These are phyloP conservation scores for Corvus moneduloides DNA, from an alignment of 2,113 vertebrate genomes.

Conservation along the genomic window DNA sequence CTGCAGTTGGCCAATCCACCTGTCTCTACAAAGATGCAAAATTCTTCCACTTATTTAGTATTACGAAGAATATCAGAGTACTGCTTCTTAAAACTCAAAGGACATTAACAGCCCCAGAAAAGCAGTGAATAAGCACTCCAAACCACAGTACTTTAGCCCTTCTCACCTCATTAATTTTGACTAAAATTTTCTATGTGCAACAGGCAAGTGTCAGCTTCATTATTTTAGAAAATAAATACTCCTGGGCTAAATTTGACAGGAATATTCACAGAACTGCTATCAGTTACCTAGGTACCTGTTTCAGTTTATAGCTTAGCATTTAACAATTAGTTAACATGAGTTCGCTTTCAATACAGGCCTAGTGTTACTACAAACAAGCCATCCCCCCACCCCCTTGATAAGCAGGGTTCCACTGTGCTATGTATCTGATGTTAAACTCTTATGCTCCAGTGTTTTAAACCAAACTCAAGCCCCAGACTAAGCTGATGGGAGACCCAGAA, in stretches of 20 bases:
- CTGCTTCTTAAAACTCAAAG: not conserved
- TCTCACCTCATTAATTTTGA: not conserved
- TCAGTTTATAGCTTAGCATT: not conserved
- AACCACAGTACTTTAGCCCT: not conserved
- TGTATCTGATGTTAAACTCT: not conserved
- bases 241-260: not conserved
- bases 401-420: no score
- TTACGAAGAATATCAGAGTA: not conserved
- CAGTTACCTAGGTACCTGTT: not conserved
- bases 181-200: not conserved
- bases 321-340: not conserved
- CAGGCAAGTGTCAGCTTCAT: not conserved
- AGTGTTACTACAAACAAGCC: not conserved
- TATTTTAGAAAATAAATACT: not conserved
- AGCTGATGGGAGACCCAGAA: not conserved
- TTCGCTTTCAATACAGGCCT: not conserved
- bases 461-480: not conserved
- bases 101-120: not conserved
- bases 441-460: not conserved
- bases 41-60: not conserved
- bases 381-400: not conserved
- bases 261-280: not conserved
- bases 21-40: not conserved
- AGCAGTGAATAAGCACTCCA: not conserved
- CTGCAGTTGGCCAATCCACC: not conserved